Base-by-base conservation (phyloP, 2,797 vertebrate genomes). In the Sebastes trivittatus region DNA sequence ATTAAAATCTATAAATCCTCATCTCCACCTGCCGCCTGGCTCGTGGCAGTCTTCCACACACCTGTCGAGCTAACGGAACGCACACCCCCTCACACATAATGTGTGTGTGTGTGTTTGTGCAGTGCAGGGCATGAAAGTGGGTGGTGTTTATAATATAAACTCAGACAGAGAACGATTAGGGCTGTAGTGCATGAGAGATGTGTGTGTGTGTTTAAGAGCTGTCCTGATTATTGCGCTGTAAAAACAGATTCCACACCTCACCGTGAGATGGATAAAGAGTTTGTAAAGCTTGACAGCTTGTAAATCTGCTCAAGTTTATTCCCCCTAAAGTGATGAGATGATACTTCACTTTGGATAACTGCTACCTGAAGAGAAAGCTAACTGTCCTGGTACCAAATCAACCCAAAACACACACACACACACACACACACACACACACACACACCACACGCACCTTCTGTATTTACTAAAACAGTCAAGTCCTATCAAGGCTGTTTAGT, bases 401-500 rank as follows among this genome's bases (percentile, higher is more conserved):
- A 94, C 89, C 89, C 90, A 93, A 92, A 95, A 95, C 93, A 92
- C 71, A 55, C 46, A 52, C 71, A 74, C 70, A 91, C 84, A 71
- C 32, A 67, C 34, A 36, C 65, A 75, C 70, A 91, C 84, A 71
- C 32, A 66, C 32, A 36, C 64, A 58, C 61, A 95, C 93, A 91
- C 71, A 55, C 46, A 52, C 60, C 36, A 80, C 82, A 87, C 63
- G 29, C 62, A 75, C 85, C 81, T 74, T 92, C 86, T 94, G 88
- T 96, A 93, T 96, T 95, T 92, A 95, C 94, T 92, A 94, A 96
- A 96, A 96, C 95, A 96, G 90, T 91, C 86, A 25, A 89, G 93
- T 86, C 92, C 93, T 94, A 91, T 94, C 89, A 72, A 90, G 66
- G 87, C 75, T 96, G 95, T 96, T 96, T 96, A 95, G 94, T 96